A percentile compares a stretch with the other conserved stretches of the same genome.
These are phyloP conservation scores for Cremastinae sp. DNA, from an alignment of 2,888 invertebrate genomes.

Conservation along the genomic window DNA sequence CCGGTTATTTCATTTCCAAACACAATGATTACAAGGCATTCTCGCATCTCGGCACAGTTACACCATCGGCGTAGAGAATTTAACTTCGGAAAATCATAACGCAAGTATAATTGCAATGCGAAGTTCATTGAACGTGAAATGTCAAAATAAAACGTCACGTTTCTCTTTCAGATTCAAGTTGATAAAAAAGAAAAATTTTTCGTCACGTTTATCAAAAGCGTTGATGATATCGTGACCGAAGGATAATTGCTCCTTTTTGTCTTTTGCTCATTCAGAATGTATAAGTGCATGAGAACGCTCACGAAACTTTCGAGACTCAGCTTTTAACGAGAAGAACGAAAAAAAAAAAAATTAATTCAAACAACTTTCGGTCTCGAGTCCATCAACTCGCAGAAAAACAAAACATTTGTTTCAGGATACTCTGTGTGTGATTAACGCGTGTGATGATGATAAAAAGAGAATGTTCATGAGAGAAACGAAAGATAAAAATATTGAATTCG, in stretches of 20 bases:
- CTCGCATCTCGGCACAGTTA: neutral
- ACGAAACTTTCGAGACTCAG: slow-evolving; percentile 8
- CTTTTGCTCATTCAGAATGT: slow-evolving; percentile 9
- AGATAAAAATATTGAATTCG: slow-evolving; percentile 11
- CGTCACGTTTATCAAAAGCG: slow-evolving; percentile 29
- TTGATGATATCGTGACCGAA: slow-evolving; percentile 30
- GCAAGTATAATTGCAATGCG: slow-evolving; percentile 27
- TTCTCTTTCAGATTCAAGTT: slow-evolving; percentile 7
- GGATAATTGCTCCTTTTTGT: neutral
- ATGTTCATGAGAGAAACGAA: neutral
- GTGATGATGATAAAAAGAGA: slow-evolving; percentile 35
- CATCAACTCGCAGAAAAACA: slow-evolving; percentile 6
- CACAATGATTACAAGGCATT: slow-evolving; percentile 39
- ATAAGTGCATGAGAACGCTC: slow-evolving; percentile 27
- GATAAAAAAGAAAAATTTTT: neutral
- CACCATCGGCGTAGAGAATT: slow-evolving; percentile 15
- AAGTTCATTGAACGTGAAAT: slow-evolving; percentile 38
- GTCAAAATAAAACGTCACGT: slow-evolving; percentile 39
- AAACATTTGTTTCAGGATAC: neutral
- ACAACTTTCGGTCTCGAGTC: slow-evolving; percentile 11
- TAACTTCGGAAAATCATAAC: slow-evolving; percentile 27
- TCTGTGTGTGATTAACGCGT: neutral
- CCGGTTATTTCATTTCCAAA: neutral
- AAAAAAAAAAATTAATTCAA: neutral
- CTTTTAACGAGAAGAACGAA: too few relatives aligned